These are phyloP conservation scores for Trigoniulus corallinus DNA, from an alignment of 1,140 invertebrate genomes.

Conservation along the genomic window DNA sequence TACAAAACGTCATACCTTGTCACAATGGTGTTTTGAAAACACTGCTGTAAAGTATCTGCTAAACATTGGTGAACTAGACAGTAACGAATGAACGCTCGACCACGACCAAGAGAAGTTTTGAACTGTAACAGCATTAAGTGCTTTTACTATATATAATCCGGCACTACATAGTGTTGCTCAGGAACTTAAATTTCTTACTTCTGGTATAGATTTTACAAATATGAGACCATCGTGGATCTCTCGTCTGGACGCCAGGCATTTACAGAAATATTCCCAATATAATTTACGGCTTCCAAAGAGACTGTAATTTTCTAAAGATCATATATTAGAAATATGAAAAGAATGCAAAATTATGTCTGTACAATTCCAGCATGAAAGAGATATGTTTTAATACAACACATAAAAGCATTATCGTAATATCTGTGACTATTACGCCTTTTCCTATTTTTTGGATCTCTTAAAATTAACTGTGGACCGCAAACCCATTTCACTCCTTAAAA, in stretches of 20 bases:
- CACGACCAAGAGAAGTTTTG: constrained; percentile 27
- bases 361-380: too few species aligned
- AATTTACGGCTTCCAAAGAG: constrained; percentile 26
- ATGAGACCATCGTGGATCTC: constrained; percentile 26
- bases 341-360: too few species aligned
- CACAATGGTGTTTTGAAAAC: constrained; percentile 21
- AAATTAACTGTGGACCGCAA: too few species aligned
- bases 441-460: too few species aligned
- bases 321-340: too few species aligned
- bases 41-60: constrained; percentile 29
- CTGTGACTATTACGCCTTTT: too few species aligned
- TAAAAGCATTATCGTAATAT: too few species aligned
- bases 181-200: constrained; percentile 18
- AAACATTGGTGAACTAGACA: constrained; percentile 29
- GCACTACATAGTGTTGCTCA: neutral
- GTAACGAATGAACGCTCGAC: constrained; percentile 29
- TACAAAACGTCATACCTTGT: constrained; percentile 26
- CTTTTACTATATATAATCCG: neutral
- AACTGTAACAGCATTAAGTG: constrained; percentile 16
- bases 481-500: too few species aligned
- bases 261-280: constrained; percentile 30
- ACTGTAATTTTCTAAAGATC: constrained; percentile 19
- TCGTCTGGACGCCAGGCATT: constrained; percentile 22
- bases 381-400: too few species aligned
- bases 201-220: constrained; percentile 27